Conservation (phyloP, 2,888 invertebrate genomes). For the Eristalis tenax region DNA sequence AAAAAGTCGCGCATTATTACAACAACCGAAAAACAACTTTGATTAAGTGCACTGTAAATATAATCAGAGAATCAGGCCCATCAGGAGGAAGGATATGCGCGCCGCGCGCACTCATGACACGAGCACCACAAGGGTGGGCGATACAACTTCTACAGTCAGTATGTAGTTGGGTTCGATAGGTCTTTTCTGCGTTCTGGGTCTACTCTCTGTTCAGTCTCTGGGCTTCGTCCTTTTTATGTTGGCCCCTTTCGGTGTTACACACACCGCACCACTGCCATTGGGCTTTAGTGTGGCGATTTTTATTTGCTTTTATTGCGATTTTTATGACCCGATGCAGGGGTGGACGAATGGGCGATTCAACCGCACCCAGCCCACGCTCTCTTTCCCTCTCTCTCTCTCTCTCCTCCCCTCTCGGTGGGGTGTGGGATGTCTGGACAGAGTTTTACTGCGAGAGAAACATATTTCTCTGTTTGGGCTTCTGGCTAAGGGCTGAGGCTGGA, state of each 20-base stretch:
- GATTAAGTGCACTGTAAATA: slow-evolving; percentile 72
- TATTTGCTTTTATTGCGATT: slow-evolving; percentile 71
- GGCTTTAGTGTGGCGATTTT: slow-evolving; percentile 49
- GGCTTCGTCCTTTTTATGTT: slow-evolving; percentile 20
- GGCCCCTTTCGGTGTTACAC: neutral
- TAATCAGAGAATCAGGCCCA: slow-evolving; percentile 61
- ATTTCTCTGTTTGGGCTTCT: slow-evolving; percentile 70
- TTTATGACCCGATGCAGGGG: slow-evolving; percentile 51
- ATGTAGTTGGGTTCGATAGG: slow-evolving; percentile 41
- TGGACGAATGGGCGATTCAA: slow-evolving; percentile 35
- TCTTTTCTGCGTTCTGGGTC: slow-evolving; percentile 47
- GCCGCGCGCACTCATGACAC: slow-evolving; percentile 24
- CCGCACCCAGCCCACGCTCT: slow-evolving; percentile 24
- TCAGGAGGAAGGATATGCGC: slow-evolving; percentile 36
- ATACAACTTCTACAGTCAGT: neutral
- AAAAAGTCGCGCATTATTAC: slow-evolving; percentile 69
- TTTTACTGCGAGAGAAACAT: slow-evolving; percentile 58
- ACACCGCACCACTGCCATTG: neutral
- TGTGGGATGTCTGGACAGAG: slow-evolving; percentile 25
- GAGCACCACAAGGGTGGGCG: neutral
- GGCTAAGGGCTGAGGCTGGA: slow-evolving; percentile 67
- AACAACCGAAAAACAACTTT: slow-evolving; percentile 72
- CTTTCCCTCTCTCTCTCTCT: too few species aligned
- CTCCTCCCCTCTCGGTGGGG: slow-evolving; percentile 6
- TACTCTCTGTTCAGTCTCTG: too few species aligned